Conservation (phyloP, 2,888 invertebrate species). For the Trisateles emortualis region DNA sequence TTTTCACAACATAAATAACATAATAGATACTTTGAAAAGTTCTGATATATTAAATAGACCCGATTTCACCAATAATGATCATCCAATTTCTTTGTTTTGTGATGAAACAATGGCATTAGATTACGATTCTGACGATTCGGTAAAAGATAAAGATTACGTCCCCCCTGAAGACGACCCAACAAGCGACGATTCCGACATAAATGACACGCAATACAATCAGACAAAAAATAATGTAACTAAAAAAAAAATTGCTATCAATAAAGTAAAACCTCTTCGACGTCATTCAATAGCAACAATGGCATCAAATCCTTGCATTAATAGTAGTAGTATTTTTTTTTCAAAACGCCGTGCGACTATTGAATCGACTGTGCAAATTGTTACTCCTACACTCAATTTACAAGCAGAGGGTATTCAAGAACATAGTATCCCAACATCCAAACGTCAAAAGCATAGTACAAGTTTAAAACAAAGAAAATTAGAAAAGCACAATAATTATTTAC, state of each 20-base stretch:
- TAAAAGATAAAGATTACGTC: background rate
- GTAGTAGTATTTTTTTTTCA: too few relatives aligned
- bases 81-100: background rate
- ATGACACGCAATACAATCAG: background rate
- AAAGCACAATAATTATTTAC: background rate
- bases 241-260: too few relatives aligned
- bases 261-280: background rate
- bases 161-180: background rate
- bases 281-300: conserved; percentile 7
- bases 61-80: too few relatives aligned
- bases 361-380: background rate
- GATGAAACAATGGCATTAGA: background rate
- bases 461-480: background rate
- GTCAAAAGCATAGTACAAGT: background rate
- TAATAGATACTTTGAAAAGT: too few relatives aligned
- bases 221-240: background rate
- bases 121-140: background rate
- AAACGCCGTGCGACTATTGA: background rate
- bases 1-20: too few relatives aligned
- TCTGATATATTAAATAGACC: too few relatives aligned
- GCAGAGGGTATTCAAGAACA: background rate
- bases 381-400: background rate
- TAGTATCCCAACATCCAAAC: background rate
- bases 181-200: background rate
- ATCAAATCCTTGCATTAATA: background rate